These are phyloP conservation scores for Procavia capensis DNA, from an alignment of 2,113 vertebrate genomes.

Conservation along the genomic window DNA sequence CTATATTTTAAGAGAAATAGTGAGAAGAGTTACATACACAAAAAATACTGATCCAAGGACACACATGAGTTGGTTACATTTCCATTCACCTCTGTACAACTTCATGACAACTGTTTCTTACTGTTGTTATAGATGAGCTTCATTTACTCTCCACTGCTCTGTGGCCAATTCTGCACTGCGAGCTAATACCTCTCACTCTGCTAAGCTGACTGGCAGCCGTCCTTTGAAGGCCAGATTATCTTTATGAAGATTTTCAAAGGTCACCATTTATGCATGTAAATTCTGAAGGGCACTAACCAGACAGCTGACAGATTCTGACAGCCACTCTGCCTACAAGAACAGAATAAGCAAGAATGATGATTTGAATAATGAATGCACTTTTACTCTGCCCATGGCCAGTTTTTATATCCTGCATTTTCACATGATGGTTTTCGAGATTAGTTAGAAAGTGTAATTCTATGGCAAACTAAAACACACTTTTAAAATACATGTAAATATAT, in stretches of 20 bases:
- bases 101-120: background rate
- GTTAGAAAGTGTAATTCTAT: slow-evolving; percentile 84
- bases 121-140: background rate
- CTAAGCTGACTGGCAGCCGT: slow-evolving; percentile 67
- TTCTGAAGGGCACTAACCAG: slow-evolving; percentile 85
- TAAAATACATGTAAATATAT: background rate
- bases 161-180: fast-evolving
- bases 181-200: background rate
- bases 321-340: slow-evolving; percentile 81
- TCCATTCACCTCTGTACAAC: background rate
- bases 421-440: slow-evolving; percentile 82
- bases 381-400: slow-evolving; percentile 80
- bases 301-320: slow-evolving; percentile 85
- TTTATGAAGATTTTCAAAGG: slow-evolving; percentile 82
- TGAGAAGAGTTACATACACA: background rate
- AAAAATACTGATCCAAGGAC: background rate
- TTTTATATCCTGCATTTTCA: slow-evolving; percentile 79
- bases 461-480: slow-evolving; percentile 44
- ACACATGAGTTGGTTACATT: background rate
- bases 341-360: slow-evolving; percentile 79
- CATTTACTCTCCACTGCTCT: background rate
- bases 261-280: slow-evolving; percentile 83
- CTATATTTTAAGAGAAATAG: background rate
- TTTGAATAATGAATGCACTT: slow-evolving; percentile 86
- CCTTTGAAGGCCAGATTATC: slow-evolving; percentile 65